Evolutionary conservation across 2,888 invertebrate genomes (phyloP).

Genomic region (Gari tellinella): DNA sequence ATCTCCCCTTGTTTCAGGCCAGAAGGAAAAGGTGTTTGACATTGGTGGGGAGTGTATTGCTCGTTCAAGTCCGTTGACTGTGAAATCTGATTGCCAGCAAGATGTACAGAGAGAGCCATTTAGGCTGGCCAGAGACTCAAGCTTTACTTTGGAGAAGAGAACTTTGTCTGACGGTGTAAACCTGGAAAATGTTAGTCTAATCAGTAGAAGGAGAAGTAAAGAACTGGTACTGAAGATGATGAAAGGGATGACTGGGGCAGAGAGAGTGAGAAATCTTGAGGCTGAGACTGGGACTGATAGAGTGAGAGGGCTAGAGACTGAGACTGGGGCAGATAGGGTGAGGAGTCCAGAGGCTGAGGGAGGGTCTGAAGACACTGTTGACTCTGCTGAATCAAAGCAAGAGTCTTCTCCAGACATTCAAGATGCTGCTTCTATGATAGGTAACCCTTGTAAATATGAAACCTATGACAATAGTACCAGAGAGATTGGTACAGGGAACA

Average conservation of each 20-base stretch:
- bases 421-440: too few species aligned
- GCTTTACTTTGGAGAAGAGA: conserved; percentile 30
- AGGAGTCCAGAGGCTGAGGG: conserved; percentile 14
- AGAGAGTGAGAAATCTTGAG: neutral
- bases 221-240: conserved; percentile 40
- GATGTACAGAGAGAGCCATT: conserved; percentile 46
- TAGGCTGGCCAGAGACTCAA: conserved; percentile 48
- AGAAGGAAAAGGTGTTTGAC: conserved; percentile 52
- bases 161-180: conserved; percentile 20
- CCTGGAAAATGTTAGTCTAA: conserved; percentile 28
- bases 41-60: conserved; percentile 36
- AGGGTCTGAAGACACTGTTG: too few species aligned
- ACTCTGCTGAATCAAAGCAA: too few species aligned
- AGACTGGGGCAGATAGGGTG: neutral
- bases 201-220: conserved; percentile 36
- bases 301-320: neutral
- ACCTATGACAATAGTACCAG: too few species aligned
- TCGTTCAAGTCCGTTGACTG: conserved; percentile 54
- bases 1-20: conserved; percentile 31
- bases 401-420: too few species aligned
- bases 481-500: too few species aligned
- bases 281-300: neutral
- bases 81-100: conserved; percentile 33
- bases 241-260: conserved; percentile 6
- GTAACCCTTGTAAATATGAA: too few species aligned